Evolutionary conservation across 2,888 invertebrate genomes (phyloP).

Genomic region (Gortyna flavago): DNA sequence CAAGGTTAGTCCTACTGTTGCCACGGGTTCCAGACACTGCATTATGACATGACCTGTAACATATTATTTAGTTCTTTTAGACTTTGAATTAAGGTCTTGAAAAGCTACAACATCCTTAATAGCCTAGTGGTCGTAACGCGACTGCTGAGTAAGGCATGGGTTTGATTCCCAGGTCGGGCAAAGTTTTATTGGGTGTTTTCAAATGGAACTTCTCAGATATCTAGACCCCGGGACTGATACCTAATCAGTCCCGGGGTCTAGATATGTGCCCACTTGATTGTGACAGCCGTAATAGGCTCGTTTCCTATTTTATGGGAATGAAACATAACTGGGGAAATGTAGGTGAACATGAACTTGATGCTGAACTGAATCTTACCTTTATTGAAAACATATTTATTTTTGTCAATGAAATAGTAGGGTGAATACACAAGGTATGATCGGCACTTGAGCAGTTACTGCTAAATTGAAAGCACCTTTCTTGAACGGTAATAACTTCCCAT

Average conservation of each 20-base stretch:
- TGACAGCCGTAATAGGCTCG: neutral
- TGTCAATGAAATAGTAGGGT: constrained; percentile 85
- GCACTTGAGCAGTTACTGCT: constrained; percentile 90
- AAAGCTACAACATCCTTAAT: neutral
- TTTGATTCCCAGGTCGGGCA: neutral
- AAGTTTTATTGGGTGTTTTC: neutral
- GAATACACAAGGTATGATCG: constrained; percentile 91
- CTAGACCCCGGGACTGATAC: no score
- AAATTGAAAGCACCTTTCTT: constrained; percentile 92
- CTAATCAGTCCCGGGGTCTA: no score
- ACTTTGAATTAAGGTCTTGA: neutral
- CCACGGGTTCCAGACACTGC: constrained; percentile 81
- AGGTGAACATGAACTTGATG: neutral
- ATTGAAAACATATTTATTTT: constrained; percentile 70
- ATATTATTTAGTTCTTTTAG: neutral
- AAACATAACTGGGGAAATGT: neutral
- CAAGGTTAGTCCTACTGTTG: constrained; percentile 77
- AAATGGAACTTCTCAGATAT: neutral
- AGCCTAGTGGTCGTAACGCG: neutral
- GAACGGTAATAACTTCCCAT: constrained; percentile 89
- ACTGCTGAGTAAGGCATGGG: neutral
- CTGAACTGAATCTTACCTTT: constrained; percentile 68
- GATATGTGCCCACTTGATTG: neutral
- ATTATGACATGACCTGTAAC: constrained; percentile 82
- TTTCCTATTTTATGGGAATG: neutral